These are phyloP conservation scores for Pogonophryne albipinna DNA, from an alignment of 2,797 vertebrate genomes.

Conservation along the genomic window DNA sequence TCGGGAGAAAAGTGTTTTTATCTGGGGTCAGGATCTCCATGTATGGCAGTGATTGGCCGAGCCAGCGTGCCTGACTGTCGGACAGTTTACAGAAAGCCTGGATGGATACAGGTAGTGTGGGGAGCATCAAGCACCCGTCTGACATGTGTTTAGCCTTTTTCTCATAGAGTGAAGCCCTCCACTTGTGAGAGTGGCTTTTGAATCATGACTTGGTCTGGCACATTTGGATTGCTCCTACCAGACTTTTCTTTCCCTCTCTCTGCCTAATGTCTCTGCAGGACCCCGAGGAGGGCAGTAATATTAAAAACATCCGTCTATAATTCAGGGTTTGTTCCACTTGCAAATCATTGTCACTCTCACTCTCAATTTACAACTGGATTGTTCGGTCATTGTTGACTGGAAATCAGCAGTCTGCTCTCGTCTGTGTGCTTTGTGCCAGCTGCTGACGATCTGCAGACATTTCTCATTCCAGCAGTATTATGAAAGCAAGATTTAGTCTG, in stretches of 20 bases:
- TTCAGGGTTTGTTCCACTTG: conserved; percentile 76
- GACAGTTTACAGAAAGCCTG: conserved; percentile 79
- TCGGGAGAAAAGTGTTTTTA: conserved; percentile 46
- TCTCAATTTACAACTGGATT: conserved; percentile 42
- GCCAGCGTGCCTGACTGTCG: conserved; percentile 78
- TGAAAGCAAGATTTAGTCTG: conserved; percentile 2
- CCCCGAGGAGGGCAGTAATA: conserved; percentile 37
- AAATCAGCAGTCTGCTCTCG: conserved; percentile 36
- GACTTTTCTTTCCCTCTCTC: conserved; percentile 19
- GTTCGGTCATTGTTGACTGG: conserved; percentile 30
- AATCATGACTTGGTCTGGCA: conserved; percentile 20
- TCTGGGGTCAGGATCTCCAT: conserved; percentile 76
- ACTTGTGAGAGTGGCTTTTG: conserved; percentile 14
- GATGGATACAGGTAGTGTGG: conserved; percentile 79
- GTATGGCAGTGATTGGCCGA: conserved; percentile 79
- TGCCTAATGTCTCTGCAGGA: conserved; percentile 35
- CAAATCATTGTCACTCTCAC: conserved; percentile 73
- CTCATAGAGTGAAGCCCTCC: conserved; percentile 24
- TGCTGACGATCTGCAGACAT: conserved; percentile 12
- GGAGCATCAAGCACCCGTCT: conserved; percentile 70
- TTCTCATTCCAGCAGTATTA: conserved; percentile 20
- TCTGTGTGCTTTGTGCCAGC: conserved; percentile 36
- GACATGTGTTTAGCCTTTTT: conserved; percentile 75
- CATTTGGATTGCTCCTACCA: conserved; percentile 4
- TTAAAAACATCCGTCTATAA: conserved; percentile 66